Evolutionary conservation across 1,140 invertebrate genomes (phyloP).

Genomic region (Yoshiicerus persimilis): DNA sequence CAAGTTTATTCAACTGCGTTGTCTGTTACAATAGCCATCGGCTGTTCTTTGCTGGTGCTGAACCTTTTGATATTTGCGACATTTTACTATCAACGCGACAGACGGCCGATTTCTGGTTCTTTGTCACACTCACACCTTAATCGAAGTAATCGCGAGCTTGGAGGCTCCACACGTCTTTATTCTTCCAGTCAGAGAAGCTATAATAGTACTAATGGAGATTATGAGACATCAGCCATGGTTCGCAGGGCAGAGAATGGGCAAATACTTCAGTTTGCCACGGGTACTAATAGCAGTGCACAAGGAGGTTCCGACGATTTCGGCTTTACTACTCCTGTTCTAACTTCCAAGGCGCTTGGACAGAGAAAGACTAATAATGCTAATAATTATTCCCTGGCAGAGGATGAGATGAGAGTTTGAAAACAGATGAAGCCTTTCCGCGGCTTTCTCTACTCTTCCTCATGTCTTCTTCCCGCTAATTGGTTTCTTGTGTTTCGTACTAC

Average conservation of each 20-base stretch:
- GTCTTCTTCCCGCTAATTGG: neutral
- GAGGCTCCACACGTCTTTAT: neutral
- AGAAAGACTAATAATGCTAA: constrained; percentile 3
- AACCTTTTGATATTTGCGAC: constrained; percentile 84
- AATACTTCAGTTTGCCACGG: constrained; percentile 1
- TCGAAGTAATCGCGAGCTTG: neutral
- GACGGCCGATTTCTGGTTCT: constrained; percentile 61
- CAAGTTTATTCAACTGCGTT: constrained; percentile 79
- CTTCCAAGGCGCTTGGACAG: neutral
- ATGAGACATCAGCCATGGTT: constrained; percentile 15
- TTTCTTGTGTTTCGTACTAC: neutral
- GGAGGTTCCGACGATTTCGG: neutral
- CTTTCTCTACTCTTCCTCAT: neutral
- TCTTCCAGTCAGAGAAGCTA: neutral
- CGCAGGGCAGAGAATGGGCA: constrained; percentile 2
- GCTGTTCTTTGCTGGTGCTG: constrained; percentile 78
- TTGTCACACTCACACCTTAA: constrained; percentile 50
- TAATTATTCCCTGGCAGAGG: constrained; percentile 4
- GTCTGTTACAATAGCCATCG: constrained; percentile 88
- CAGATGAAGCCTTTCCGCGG: neutral
- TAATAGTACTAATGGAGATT: neutral
- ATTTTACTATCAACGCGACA: constrained; percentile 83
- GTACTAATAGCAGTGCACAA: neutral
- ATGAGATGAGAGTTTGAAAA: constrained; percentile 14
- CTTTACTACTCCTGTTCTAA: neutral